Evolutionary conservation across 2,888 invertebrate species (phyloP).

Genomic region (Druceiella hillmani): DNA sequence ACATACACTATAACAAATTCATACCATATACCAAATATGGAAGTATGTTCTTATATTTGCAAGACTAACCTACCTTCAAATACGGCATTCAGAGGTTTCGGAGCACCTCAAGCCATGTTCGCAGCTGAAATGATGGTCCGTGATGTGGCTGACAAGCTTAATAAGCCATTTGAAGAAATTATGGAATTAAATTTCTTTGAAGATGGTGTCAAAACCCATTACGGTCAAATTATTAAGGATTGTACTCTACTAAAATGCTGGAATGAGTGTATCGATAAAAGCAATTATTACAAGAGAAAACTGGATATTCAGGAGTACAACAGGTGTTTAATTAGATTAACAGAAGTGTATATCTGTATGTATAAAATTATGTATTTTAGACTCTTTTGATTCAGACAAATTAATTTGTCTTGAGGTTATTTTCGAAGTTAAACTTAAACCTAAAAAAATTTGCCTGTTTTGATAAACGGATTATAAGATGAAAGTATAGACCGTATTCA

Average conservation of each 20-base stretch:
- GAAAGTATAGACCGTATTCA: no score
- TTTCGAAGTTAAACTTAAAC: no score
- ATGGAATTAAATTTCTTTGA: slow-evolving; percentile 69
- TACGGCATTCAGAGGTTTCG: slow-evolving; percentile 91
- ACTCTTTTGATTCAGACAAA: no score
- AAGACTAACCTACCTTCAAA: slow-evolving; percentile 87
- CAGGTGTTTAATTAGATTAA: slow-evolving; percentile 49
- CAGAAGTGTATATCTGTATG: no score
- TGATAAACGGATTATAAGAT: no score
- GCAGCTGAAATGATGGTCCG: slow-evolving; percentile 73
- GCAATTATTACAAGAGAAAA: slow-evolving; percentile 57
- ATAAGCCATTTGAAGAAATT: slow-evolving; percentile 59
- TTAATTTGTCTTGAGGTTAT: no score
- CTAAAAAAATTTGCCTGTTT: no score
- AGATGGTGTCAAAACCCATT: slow-evolving; percentile 75
- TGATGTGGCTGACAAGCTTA: slow-evolving; percentile 65
- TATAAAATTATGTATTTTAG: no score
- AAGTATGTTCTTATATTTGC: slow-evolving; percentile 67
- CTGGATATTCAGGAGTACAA: slow-evolving; percentile 63
- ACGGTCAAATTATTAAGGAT: slow-evolving; percentile 64
- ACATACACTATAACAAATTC: slow-evolving; percentile 76
- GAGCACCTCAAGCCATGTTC: slow-evolving; percentile 87
- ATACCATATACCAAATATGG: slow-evolving; percentile 70
- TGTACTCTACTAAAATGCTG: slow-evolving; percentile 74
- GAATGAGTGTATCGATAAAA: slow-evolving; percentile 64